A percentile compares a stretch with the other conserved stretches of the same genome.
phyloP scores from a whole-genome alignment of 1,140 invertebrate species.

The Temnothorax curvispinosus region DNA sequence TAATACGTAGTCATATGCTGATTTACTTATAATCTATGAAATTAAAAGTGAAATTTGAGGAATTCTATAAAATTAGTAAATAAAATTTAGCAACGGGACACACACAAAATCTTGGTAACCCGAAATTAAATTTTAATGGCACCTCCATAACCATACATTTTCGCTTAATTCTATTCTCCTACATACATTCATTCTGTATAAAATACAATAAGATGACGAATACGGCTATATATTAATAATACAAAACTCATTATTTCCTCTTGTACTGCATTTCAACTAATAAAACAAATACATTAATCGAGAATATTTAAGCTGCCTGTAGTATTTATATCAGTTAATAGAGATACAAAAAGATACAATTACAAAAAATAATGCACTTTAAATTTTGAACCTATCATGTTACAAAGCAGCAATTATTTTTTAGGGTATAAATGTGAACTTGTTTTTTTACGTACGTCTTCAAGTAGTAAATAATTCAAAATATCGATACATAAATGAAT shows the following conservation, averaged over 20 bases:
- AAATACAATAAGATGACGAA: slow-evolving; percentile 29
- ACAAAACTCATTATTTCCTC: not conserved
- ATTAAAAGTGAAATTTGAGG: slow-evolving; percentile 23
- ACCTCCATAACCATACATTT: slow-evolving; percentile 45
- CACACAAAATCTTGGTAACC: slow-evolving; percentile 21
- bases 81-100: slow-evolving; percentile 28
- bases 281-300: slow-evolving; percentile 17
- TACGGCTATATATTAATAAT: slow-evolving; percentile 43
- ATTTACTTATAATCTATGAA: slow-evolving; percentile 15
- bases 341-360: not conserved
- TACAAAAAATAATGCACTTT: not conserved
- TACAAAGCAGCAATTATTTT: slow-evolving; percentile 15
- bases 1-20: not conserved
- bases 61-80: slow-evolving; percentile 36
- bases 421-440: slow-evolving; percentile 28
- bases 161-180: not conserved
- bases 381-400: not conserved
- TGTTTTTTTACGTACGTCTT: slow-evolving; percentile 10
- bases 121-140: slow-evolving; percentile 49
- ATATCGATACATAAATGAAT: not conserved
- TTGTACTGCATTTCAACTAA: slow-evolving; percentile 11
- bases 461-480: slow-evolving; percentile 15
- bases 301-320: slow-evolving; percentile 28
- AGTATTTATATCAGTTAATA: slow-evolving; percentile 24
- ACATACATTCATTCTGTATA: slow-evolving; percentile 12